Evolutionary conservation across 2,113 vertebrate species (phyloP), one percentile per base, ranked within the genome.

Genomic region (Rhinolophus sinicus): DNA sequence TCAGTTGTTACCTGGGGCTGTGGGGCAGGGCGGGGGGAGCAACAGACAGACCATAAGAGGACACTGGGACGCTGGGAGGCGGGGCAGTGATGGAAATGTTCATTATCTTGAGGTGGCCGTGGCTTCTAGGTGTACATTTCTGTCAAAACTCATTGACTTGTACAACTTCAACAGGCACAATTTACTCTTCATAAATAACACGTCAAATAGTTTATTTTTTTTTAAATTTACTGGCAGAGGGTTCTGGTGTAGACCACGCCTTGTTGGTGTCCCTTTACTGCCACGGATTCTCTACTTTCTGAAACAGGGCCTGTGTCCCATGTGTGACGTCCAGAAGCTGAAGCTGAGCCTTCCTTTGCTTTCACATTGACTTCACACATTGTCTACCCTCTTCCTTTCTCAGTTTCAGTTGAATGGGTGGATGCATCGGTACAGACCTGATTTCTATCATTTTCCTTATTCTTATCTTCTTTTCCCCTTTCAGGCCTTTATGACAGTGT

Each of bases 21-120:
- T 10, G 3, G 47, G 47, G 47, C 1, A 11, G 12, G 47, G 47
- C 30, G 65, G 47, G 15, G 30, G 24, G 44, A 65, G 30, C 26
- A 11, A 70, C 24, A 87, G 76, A 56, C 24, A 33, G 26, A 13
- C 50, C 35, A 24, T 10, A 21, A 40, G 56, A n/a, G 50, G 16
- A 1, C 33, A 19, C 12, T 19, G 9, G 47, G 24, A 38, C 8
- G 15, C 67, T n/a, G 1, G 15, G 3, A 6, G 22, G 6, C 6
- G 8, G 4, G 44, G 12, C 8, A 54, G 24, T 3, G 33, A 26
- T 30, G 24, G n/a, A 52, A 56, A 56, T 56, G n/a, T 40, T 54
- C n/a, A 28, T 70, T 40, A 30, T 28, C 24, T 28, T 35, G 35
- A 40, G 7, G 50, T 30, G 4, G n/a, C 19, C 30, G 50, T 33